phyloP scores from a whole-genome alignment of 1,140 invertebrate genomes.

The Pissodes strobi region DNA sequence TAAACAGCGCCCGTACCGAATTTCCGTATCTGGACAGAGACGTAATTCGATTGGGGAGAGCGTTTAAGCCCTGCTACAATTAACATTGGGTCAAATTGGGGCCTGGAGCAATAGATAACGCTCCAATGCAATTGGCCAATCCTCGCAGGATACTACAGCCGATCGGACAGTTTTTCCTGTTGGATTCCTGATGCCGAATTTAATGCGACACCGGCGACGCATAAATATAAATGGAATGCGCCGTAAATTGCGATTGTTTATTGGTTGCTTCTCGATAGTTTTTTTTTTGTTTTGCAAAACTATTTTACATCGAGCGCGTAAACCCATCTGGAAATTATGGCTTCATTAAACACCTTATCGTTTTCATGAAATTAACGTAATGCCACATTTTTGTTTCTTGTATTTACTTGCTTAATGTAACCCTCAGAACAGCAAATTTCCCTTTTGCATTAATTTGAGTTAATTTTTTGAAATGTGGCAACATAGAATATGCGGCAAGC shows the following conservation, averaged over 20 bases:
- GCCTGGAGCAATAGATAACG: constrained; percentile 31
- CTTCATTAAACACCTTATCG: no score
- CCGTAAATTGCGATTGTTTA: constrained; percentile 32
- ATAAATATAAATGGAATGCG: constrained; percentile 34
- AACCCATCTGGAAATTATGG: no score
- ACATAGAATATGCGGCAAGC: no score
- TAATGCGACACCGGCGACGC: constrained; percentile 23
- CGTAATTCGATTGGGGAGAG: constrained; percentile 23
- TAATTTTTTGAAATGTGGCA: no score
- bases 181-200: constrained; percentile 8
- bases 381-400: no score
- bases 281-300: no score
- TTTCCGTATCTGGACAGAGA: constrained; percentile 29
- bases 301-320: no score
- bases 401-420: no score
- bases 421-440: no score
- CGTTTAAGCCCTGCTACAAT: constrained; percentile 26
- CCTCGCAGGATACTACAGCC: constrained; percentile 22
- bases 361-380: no score
- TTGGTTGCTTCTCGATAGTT: no score
- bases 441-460: no score
- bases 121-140: constrained; percentile 21
- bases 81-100: constrained; percentile 28
- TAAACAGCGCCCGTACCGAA: constrained; percentile 20
- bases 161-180: constrained; percentile 5